Base-by-base conservation (phyloP, 2,113 vertebrate species). In the Oreochromis tanganicae region DNA sequence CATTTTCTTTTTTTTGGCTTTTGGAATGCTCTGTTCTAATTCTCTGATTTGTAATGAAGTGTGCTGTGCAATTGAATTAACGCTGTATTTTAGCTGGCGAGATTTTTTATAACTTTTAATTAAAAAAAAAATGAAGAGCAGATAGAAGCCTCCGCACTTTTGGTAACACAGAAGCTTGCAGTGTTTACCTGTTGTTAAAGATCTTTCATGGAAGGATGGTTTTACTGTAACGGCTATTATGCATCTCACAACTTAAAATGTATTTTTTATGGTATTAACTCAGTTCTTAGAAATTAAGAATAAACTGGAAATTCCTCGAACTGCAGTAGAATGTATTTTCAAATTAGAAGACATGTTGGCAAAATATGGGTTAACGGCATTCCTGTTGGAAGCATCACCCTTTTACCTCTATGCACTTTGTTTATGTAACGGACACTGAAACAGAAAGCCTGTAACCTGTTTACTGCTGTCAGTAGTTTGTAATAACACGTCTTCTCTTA, bases 101-200 rank as follows among this genome's bases (percentile, higher is more conserved):
- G 3, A 34, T 84, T 92, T 94, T 66, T 66, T 38, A 86, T 71
- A 54, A 48, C 46, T 91, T 89, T 73, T 90, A 82, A 85, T 83
- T 81, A 38, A 38, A 36, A 36, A 36, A 36, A 17, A 19, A 78
- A 50, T 1, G 50, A 59, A 32, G 21, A 10, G 34, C n/a, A 71
- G 82, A 66, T 55, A n/a, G 56, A 13, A 80, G 54, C 82, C 14
- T n/a, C 57, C 17, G 3, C 63, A 10, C 4, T 10, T 32, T 78
- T 27, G 2, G 19, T 54, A 24, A 43, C 17, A 57, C 4, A 9
- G 17, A 85, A 68, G 36, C 43, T 8, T 80, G 29, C 17, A 16
- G 57, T 27, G 11, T 68, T 36, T 43, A 50, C 19, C 46, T 73
- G 48, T 84, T 82, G n/a, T 9, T 32, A 7, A 88, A 32, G 61